Evolutionary conservation across 2,888 invertebrate species (phyloP).

Genomic region (Spodoptera littoralis): DNA sequence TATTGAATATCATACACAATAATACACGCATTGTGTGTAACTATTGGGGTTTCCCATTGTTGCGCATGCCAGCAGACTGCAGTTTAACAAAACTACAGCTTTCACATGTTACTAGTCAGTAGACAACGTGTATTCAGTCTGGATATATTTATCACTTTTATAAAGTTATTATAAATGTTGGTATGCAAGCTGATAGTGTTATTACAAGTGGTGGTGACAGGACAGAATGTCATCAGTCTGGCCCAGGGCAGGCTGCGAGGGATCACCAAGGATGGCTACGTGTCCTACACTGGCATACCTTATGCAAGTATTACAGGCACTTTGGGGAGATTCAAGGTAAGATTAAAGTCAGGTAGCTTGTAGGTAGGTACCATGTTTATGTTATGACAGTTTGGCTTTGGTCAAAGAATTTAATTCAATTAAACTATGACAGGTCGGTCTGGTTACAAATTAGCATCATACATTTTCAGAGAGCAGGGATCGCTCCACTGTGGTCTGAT

Average conservation of each 20-base stretch:
- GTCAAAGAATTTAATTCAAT: too few relatives aligned
- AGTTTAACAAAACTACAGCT: background rate
- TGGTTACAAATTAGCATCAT: background rate
- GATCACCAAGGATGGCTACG: conserved; percentile 66
- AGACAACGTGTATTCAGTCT: too few relatives aligned
- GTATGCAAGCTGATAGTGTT: conserved; percentile 38
- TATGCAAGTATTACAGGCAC: conserved; percentile 68
- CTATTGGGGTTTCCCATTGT: conserved; percentile 16
- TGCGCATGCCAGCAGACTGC: background rate
- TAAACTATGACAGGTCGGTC: too few relatives aligned
- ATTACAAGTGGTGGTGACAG: conserved; percentile 37
- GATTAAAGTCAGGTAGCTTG: background rate
- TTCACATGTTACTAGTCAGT: background rate
- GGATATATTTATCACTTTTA: too few relatives aligned
- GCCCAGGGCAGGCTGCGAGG: conserved; percentile 78
- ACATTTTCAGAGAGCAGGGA: conserved; percentile 71
- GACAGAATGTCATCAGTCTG: conserved; percentile 66
- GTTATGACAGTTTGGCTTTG: too few relatives aligned
- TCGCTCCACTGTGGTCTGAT: conserved; percentile 77
- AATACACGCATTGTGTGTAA: conserved; percentile 15
- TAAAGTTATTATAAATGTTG: conserved; percentile 21
- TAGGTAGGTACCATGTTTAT: too few relatives aligned
- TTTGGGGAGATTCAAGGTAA: conserved; percentile 75
- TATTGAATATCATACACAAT: conserved; percentile 21
- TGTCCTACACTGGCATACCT: conserved; percentile 79